phyloP scores from a whole-genome alignment of 2,888 invertebrate genomes.

The Caenorhabditis japonica region DNA sequence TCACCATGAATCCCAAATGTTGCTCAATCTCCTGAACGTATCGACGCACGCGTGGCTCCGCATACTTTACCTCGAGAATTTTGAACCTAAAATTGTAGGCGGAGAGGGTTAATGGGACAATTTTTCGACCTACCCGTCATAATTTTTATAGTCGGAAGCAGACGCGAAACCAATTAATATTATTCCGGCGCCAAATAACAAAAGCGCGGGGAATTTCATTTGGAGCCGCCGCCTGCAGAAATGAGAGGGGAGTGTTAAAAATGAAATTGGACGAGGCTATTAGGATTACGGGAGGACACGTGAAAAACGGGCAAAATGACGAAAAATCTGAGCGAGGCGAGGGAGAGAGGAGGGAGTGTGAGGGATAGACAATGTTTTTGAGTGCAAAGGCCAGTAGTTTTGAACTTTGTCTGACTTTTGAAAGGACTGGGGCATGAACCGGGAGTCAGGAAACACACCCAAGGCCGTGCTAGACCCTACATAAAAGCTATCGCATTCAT shows the following conservation, averaged over 20 bases:
- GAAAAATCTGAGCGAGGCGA: neutral
- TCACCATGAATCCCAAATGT: constrained; percentile 45
- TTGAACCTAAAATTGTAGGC: constrained; percentile 35
- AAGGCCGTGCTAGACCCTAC: no score
- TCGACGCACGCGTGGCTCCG: constrained; percentile 21
- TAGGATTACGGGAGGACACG: constrained; percentile 10
- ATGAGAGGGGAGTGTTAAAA: constrained; percentile 15
- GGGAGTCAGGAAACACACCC: no score
- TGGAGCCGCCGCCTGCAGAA: constrained; percentile 8
- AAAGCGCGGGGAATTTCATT: constrained; percentile 15
- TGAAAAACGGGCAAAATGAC: constrained; percentile 5
- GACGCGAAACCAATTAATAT: no score
- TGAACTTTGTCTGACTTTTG: no score
- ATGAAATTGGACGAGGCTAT: no score
- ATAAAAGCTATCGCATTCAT: no score
- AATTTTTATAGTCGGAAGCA: constrained; percentile 24
- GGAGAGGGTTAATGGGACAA: neutral
- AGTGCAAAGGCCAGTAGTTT: no score
- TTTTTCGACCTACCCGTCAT: constrained; percentile 23
- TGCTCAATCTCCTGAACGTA: constrained; percentile 41
- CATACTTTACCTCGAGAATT: constrained; percentile 38
- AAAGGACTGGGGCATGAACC: no score
- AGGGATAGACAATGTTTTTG: no score
- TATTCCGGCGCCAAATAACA: no score
- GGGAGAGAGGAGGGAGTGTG: constrained; percentile 14